These are phyloP conservation scores for Mareca strepera DNA, from an alignment of 2,797 vertebrate species.

Conservation along the genomic window DNA sequence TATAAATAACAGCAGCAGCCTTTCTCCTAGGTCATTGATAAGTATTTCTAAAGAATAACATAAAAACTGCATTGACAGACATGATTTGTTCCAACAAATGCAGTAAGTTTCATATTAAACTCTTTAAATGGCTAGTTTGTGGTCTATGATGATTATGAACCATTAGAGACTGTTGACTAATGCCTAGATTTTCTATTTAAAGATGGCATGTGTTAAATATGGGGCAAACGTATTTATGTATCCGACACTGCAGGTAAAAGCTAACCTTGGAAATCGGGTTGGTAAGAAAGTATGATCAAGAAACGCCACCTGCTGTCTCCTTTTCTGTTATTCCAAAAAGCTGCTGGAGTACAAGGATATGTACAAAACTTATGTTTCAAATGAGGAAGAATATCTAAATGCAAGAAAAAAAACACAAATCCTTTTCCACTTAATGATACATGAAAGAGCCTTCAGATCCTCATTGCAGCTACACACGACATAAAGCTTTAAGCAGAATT, in stretches of 20 bases:
- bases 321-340: neutral
- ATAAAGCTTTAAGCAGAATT: neutral
- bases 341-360: neutral
- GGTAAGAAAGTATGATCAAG: neutral
- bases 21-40: neutral
- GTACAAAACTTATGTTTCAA: accelerated
- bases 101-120: neutral
- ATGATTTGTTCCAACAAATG: neutral
- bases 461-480: neutral
- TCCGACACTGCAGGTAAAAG: neutral
- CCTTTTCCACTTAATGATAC: neutral
- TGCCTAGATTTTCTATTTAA: neutral
- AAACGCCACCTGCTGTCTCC: constrained; percentile 74
- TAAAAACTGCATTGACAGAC: neutral
- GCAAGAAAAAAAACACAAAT: neutral
- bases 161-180: neutral
- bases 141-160: neutral
- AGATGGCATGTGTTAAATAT: accelerated
- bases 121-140: neutral
- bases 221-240: neutral
- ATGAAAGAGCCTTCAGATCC: neutral
- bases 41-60: neutral
- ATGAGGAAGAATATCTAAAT: neutral
- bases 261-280: neutral
- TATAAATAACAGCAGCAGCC: neutral